These are phyloP conservation scores for Microtus pennsylvanicus DNA, from an alignment of 2,113 vertebrate species.

Conservation along the genomic window DNA sequence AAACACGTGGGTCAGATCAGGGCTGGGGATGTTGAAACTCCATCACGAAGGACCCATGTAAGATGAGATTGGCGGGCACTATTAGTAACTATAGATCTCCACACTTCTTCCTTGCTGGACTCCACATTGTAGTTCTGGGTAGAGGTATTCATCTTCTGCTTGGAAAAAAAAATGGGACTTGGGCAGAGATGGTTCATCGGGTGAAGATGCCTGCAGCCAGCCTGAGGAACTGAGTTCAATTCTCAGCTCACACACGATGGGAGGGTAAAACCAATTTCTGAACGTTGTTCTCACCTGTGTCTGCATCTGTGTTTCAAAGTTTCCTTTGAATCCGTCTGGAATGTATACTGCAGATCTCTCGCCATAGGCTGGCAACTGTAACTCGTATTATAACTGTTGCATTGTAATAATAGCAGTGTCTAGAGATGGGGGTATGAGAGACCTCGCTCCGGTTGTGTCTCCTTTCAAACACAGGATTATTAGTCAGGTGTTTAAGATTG, in stretches of 20 bases:
- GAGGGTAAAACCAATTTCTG: neutral
- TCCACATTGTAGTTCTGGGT: neutral
- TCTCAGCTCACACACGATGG: neutral
- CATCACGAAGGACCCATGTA: neutral
- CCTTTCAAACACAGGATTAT: slow-evolving; percentile 25
- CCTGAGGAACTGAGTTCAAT: neutral
- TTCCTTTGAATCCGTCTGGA: neutral
- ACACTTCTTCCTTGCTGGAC: neutral
- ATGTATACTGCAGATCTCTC: neutral
- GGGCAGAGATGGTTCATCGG: neutral
- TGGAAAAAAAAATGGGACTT: neutral
- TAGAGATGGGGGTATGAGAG: neutral
- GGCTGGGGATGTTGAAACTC: neutral
- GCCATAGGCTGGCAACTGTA: neutral
- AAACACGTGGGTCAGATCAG: neutral
- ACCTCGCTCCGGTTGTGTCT: neutral
- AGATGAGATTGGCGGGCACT: no score
- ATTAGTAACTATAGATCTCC: accelerated
- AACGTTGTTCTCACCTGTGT: neutral
- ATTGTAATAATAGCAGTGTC: neutral
- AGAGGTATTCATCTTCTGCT: neutral
- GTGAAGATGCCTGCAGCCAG: neutral
- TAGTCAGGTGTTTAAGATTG: neutral
- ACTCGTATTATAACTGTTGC: neutral
- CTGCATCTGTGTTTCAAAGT: neutral